A percentile compares a stretch with the other conserved stretches of the same genome.
Evolutionary conservation across 1,140 invertebrate species (phyloP).

Genomic region (Sweltsa coloradensis): DNA sequence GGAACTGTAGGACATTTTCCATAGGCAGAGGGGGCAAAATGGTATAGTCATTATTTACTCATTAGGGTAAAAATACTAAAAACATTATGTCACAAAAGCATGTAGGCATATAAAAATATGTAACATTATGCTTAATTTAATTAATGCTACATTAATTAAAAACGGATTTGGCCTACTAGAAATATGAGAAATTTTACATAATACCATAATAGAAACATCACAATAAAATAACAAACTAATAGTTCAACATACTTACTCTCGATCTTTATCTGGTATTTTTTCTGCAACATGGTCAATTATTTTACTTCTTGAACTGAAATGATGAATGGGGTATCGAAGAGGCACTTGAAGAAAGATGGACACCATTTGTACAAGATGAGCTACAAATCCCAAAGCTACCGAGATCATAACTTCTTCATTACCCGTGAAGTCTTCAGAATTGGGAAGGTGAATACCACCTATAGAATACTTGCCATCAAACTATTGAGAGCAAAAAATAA

Average conservation of each 20-base stretch:
- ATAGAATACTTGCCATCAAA: conserved; percentile 47
- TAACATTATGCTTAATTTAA: too few species aligned
- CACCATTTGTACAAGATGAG: conserved; percentile 67
- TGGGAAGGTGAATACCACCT: conserved; percentile 57
- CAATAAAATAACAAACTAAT: not conserved
- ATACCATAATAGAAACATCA: not conserved
- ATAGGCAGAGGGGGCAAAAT: too few species aligned
- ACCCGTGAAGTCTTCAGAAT: conserved; percentile 50
- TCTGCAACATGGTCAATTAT: conserved; percentile 65
- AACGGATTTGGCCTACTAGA: not conserved
- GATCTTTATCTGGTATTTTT: conserved; percentile 54
- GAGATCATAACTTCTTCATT: conserved; percentile 51
- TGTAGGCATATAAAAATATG: too few species aligned
- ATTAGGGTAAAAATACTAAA: too few species aligned
- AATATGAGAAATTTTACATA: not conserved
- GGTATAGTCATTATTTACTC: too few species aligned
- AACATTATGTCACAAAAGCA: too few species aligned
- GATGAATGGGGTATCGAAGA: conserved; percentile 60
- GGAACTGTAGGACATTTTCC: too few species aligned
- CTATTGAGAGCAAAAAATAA: conserved; percentile 28
- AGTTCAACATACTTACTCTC: conserved; percentile 46
- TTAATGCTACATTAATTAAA: too few species aligned
- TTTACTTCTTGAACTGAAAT: conserved; percentile 61
- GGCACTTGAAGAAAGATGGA: conserved; percentile 69
- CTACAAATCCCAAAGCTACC: conserved; percentile 68